Conservation (phyloP, 2,113 vertebrate genomes). For the Excalfactoria chinensis region DNA sequence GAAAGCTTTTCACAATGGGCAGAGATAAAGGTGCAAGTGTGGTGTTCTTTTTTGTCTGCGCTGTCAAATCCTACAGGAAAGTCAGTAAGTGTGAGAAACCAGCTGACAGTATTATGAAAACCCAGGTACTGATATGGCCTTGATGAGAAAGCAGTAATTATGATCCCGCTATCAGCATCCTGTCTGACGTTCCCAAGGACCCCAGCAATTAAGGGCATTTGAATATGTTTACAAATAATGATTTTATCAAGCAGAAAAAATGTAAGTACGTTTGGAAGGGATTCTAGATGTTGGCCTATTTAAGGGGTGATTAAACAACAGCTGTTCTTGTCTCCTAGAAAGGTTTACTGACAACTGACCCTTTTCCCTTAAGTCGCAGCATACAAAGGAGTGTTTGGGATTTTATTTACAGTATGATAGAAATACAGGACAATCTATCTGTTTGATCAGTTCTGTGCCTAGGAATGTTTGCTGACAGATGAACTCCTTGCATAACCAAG, state of each 20-base stretch:
- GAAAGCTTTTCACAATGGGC: background rate
- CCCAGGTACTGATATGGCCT: background rate
- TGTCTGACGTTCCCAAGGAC: background rate
- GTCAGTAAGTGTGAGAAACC: background rate
- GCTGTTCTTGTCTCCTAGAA: background rate
- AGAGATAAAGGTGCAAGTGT: background rate
- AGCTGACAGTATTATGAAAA: background rate
- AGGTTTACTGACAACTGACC: background rate
- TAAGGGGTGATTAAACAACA: background rate
- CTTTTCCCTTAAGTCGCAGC: background rate
- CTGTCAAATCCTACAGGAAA: background rate
- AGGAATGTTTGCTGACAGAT: background rate
- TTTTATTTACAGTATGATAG: background rate
- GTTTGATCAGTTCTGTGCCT: background rate
- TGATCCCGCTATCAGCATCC: background rate
- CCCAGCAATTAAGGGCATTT: background rate
- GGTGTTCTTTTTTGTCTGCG: background rate
- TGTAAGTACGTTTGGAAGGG: background rate
- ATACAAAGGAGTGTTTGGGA: background rate
- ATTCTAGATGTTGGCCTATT: background rate
- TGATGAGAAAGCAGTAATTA: background rate
- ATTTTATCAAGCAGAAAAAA: background rate
- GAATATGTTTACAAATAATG: background rate
- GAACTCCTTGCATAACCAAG: constrained; percentile 6
- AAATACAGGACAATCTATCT: background rate